Base-by-base conservation (phyloP, 2,888 invertebrate genomes). In the Hermaeophaga mercurialis region DNA sequence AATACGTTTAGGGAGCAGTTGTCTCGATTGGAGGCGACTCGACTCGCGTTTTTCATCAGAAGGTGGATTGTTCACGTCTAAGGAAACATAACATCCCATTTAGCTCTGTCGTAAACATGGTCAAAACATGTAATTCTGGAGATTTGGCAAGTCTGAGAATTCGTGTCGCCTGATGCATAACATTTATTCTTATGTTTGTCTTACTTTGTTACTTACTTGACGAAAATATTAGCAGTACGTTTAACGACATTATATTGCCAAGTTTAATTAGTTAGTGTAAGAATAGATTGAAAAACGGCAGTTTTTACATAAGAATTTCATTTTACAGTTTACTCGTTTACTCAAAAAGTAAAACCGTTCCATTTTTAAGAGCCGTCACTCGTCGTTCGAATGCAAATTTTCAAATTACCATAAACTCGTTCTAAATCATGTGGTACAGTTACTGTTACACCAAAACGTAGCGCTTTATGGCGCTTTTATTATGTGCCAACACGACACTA, bases 101-200 rank as follows among this genome's bases (percentile, higher is more conserved):
- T 36, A 36, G 36, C 7, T 36, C 15, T 5, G 36, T 36, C 36
- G 9, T 4, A 4, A 17, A 9, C 17, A 7, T 36, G 2, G 36
- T 17, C 15, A 36, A 36, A 17, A 17, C 5, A 36, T 17, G 46
- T 39, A 49, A 49, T 56, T 54, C 53, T 48, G 49, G 47, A 58
- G 56, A 59, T 60, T 62, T 62, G 62, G 62, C 59, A 59, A 59
- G 63, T 63, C 60, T 63, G 59, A 54, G 63, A 61, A 58, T 58
- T 54, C 48, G 49, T 61, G 61, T 59, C 26, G 56, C 46, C 58
- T 61, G 61, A 53, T 59, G 54, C 61, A 59, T 59, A 59, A 61
- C 61, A 56, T 55, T 60, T 55, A 45, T 50, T 56, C 34, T 54
- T 47, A 56, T 56, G 54, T 61, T 58, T 61, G 61, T 61, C 56